Conservation (phyloP, 2,113 vertebrate genomes). For the Pedionomus torquatus region DNA sequence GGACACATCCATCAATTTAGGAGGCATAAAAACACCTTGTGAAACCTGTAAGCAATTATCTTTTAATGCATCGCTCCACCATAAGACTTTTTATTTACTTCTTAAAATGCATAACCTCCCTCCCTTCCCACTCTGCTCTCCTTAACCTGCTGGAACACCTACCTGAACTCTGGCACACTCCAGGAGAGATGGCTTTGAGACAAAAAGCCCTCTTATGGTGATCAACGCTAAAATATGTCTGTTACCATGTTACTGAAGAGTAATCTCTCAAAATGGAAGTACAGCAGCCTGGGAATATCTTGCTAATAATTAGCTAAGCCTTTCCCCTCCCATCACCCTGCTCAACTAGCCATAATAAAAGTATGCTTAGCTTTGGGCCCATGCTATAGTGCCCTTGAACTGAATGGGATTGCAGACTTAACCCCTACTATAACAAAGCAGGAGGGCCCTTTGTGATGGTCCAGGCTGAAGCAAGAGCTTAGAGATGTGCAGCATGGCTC, state of each 20-base stretch:
- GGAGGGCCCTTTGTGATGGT: not conserved
- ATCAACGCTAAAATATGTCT: not conserved
- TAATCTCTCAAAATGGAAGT: not conserved
- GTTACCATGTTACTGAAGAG: not conserved
- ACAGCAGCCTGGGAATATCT: not conserved
- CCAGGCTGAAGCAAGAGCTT: not conserved
- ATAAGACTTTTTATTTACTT: conserved; percentile 1
- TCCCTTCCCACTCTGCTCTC: not conserved
- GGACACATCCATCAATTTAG: conserved; percentile 4
- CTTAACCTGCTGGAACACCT: not conserved
- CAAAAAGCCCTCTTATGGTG: not conserved
- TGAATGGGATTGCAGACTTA: not conserved
- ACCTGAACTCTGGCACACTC: not conserved
- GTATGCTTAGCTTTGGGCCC: not conserved
- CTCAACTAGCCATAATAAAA: not conserved
- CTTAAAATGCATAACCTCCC: not conserved
- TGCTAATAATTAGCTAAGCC: not conserved
- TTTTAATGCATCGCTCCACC: not conserved
- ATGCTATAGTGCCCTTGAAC: not conserved
- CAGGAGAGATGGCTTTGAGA: not conserved
- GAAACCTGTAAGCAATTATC: conserved; percentile 22
- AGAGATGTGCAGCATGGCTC: not conserved
- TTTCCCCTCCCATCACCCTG: not conserved
- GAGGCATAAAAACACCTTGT: conserved; percentile 27
- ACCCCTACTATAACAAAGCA: not conserved